A percentile compares a stretch with the other conserved stretches of the same genome.
Evolutionary conservation across 2,888 invertebrate genomes (phyloP).

Genomic region (Drosophila mulleri): DNA sequence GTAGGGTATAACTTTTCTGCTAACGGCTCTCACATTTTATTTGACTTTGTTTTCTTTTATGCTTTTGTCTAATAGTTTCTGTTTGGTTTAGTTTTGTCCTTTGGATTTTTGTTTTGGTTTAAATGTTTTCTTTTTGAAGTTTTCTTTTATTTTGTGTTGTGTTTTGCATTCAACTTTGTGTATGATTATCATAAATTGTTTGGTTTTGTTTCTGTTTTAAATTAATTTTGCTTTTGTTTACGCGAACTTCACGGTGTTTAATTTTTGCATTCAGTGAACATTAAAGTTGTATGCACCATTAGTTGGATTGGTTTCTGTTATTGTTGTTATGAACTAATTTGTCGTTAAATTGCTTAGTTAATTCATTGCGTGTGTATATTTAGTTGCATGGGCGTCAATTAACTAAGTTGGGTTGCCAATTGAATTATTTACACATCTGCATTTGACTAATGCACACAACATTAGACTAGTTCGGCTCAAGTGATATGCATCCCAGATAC

Average conservation of each 20-base stretch:
- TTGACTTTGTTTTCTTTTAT: slow-evolving; percentile 19
- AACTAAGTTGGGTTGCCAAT: slow-evolving; percentile 51
- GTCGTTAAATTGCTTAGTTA: slow-evolving; percentile 60
- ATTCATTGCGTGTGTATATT: slow-evolving; percentile 53
- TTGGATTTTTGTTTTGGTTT: slow-evolving; percentile 20
- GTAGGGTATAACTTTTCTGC: slow-evolving; percentile 57
- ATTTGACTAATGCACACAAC: slow-evolving; percentile 82
- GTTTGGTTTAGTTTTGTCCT: slow-evolving; percentile 27
- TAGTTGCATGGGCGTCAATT: slow-evolving; percentile 54
- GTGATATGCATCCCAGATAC: slow-evolving; percentile 59
- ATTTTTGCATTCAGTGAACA: slow-evolving; percentile 60
- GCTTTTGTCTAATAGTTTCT: slow-evolving; percentile 58
- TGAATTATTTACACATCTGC: slow-evolving; percentile 66
- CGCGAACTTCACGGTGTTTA: slow-evolving; percentile 40
- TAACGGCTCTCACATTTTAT: slow-evolving; percentile 48
- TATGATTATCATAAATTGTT: slow-evolving; percentile 69
- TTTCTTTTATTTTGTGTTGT: slow-evolving; percentile 22
- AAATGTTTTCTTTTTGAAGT: slow-evolving; percentile 12
- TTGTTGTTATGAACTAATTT: slow-evolving; percentile 58
- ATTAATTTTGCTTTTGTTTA: slow-evolving; percentile 31
- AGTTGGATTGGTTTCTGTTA: slow-evolving; percentile 55
- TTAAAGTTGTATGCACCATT: slow-evolving; percentile 68
- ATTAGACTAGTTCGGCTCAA: slow-evolving; percentile 67
- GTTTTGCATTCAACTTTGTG: slow-evolving; percentile 46
- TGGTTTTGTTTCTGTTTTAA: slow-evolving; percentile 25